A percentile compares a stretch with the other conserved stretches of the same genome.
Evolutionary conservation across 2,113 vertebrate species (phyloP).

Genomic region (Malaclemys terrapin): DNA sequence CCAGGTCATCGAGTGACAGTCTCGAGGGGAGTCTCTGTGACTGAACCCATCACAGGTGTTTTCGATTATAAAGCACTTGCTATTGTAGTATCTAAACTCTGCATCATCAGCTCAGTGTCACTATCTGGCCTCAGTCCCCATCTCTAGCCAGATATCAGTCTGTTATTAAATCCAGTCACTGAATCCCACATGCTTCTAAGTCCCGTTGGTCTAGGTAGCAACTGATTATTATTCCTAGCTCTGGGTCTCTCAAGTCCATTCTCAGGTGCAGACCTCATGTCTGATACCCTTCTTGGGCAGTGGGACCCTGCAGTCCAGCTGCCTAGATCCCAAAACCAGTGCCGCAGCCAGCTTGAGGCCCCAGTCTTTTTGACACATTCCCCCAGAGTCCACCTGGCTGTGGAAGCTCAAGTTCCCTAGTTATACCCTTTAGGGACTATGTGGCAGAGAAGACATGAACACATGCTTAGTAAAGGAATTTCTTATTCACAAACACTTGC

Average conservation of each 20-base stretch:
- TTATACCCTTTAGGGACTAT: neutral
- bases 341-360: neutral
- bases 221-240: neutral
- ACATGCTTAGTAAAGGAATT: neutral
- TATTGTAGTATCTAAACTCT: neutral
- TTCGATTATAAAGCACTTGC: neutral
- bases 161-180: neutral
- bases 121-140: neutral
- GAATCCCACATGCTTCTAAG: rapidly evolving
- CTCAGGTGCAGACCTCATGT: neutral
- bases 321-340: too few relatives aligned
- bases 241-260: neutral
- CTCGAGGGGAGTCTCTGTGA: too few relatives aligned
- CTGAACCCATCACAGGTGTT: neutral
- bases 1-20: too few relatives aligned
- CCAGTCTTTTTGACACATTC: neutral
- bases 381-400: neutral
- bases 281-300: neutral
- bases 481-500: neutral
- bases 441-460: neutral
- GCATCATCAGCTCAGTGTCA: neutral
- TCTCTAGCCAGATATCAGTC: neutral
- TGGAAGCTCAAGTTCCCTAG: neutral
- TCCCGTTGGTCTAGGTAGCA: neutral
- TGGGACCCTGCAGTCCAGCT: neutral